phyloP scores from a whole-genome alignment of 2,888 invertebrate species.

The Scaptomyza cyrtandrae region DNA sequence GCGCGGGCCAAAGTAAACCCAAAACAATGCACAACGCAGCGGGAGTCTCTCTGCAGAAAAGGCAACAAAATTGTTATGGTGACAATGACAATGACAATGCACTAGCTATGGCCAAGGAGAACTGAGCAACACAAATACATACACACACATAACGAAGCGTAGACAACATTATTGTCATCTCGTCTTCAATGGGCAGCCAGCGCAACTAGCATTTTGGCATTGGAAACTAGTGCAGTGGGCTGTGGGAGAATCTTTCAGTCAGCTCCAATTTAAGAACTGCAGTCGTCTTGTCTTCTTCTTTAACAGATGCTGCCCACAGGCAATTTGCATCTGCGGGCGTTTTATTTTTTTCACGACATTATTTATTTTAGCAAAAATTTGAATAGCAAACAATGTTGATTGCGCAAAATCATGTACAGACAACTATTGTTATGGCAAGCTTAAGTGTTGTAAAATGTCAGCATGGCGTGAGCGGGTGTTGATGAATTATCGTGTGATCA shows the following conservation, averaged over 20 bases:
- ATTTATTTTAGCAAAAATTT: conserved; percentile 30
- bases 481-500: neutral
- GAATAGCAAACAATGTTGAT: conserved; percentile 30
- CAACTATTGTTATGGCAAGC: neutral
- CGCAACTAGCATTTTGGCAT: conserved; percentile 13
- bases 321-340: conserved; percentile 48
- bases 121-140: conserved; percentile 7
- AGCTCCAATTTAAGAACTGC: conserved; percentile 37
- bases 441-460: conserved; percentile 18
- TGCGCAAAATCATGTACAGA: conserved; percentile 13
- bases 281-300: neutral
- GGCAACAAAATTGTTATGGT: conserved; percentile 73
- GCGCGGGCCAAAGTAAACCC: conserved; percentile 32
- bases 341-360: conserved; percentile 26
- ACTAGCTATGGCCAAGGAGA: conserved; percentile 38
- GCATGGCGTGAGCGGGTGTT: neutral
- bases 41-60: conserved; percentile 44
- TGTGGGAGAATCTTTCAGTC: conserved; percentile 46
- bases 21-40: conserved; percentile 51
- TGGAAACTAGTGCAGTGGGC: conserved; percentile 49
- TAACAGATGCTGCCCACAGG: conserved; percentile 34
- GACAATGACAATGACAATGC: conserved; percentile 68
- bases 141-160: conserved; percentile 43
- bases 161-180: conserved; percentile 59
- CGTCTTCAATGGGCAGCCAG: conserved; percentile 41